Evolutionary conservation across 2,888 invertebrate genomes (phyloP).

Genomic region (Dolichomitus sp.): DNA sequence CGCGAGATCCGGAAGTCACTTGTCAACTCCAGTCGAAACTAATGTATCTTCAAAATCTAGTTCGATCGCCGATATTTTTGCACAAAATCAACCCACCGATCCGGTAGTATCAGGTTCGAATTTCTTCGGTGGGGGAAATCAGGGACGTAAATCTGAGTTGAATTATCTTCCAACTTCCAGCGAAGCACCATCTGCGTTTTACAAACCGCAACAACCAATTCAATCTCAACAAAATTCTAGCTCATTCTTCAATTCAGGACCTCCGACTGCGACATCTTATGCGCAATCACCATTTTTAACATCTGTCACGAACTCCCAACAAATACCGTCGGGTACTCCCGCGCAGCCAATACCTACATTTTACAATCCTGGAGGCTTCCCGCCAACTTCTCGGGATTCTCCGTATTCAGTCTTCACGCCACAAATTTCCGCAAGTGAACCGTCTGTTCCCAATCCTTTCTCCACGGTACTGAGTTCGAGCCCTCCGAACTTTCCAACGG

Average conservation of each 20-base stretch:
- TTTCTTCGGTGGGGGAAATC: slow-evolving; percentile 61
- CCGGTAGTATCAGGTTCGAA: slow-evolving; percentile 43
- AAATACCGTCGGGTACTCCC: slow-evolving; percentile 43
- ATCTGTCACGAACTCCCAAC: slow-evolving; percentile 9
- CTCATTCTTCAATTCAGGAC: slow-evolving; percentile 40
- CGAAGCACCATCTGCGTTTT: slow-evolving; percentile 28
- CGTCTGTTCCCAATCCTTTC: slow-evolving; percentile 37
- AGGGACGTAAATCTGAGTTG: slow-evolving; percentile 54
- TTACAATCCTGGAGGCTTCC: slow-evolving; percentile 76
- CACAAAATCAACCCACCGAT: slow-evolving; percentile 26
- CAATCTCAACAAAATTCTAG: slow-evolving; percentile 36
- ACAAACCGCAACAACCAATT: slow-evolving; percentile 34
- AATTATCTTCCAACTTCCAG: slow-evolving; percentile 51
- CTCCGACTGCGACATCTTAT: not conserved
- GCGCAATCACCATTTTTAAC: slow-evolving; percentile 18
- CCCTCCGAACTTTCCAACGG: slow-evolving; percentile 59
- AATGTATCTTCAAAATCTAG: slow-evolving; percentile 51
- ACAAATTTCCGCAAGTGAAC: slow-evolving; percentile 48
- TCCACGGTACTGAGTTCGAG: slow-evolving; percentile 38
- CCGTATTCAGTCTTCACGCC: slow-evolving; percentile 32
- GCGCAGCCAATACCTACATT: slow-evolving; percentile 68
- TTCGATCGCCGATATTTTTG: slow-evolving; percentile 34
- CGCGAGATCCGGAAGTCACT: slow-evolving; percentile 40
- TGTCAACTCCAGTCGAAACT: slow-evolving; percentile 32
- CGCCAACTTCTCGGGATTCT: slow-evolving; percentile 28